Base-by-base conservation (phyloP, 2,113 vertebrate genomes). In the Mormoops blainvillei region DNA sequence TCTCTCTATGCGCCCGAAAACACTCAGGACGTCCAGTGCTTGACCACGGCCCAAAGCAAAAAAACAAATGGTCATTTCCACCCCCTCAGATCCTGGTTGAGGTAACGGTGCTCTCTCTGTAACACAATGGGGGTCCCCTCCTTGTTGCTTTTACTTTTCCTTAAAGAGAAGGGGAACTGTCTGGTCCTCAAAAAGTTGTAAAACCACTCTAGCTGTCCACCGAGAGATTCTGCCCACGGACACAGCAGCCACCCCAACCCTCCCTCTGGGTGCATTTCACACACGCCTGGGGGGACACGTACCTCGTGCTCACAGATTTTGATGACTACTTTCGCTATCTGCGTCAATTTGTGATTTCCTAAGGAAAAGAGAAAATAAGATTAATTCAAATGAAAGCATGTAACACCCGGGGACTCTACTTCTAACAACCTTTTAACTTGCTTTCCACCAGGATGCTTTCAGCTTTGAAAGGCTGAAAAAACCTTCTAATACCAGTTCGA, bases 281-380 rank as follows among this genome's bases (percentile, higher is more conserved):
- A 76, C 6, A 48, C 31, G 41, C 67, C 28, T 2, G 26, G 20
- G 36, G 50, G 41, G 74, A 96, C 83, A 97, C 98, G 91, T 99
- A 99, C 99, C 99, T 99, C 99, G 94, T 99, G 99, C 98, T 99
- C 99, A 99, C 99, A 99, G 98, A 99, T 99, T 98, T 99, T 99
- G 98, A 99, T 99, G 97, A 99, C 99, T 68, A 99, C 99, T 98
- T 99, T 99, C 16, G 99, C 99, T 94, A 99, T 99, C 97, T 99
- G 99, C 65, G 99, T 99, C 98, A 99, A 98, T 98, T 99, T 99
- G 98, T 99, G 99, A 99, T 99, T 99, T 98, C 99, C 99, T 99
- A 93, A 36, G 98, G 98, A 83, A 97, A 98, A 56, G 98, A 97
- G 76, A 74, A 97, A 96, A 98, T 22, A 84, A n/a, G 31, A 96